These are phyloP conservation scores for Nomada fucata DNA, from an alignment of 2,888 invertebrate genomes.

Conservation along the genomic window DNA sequence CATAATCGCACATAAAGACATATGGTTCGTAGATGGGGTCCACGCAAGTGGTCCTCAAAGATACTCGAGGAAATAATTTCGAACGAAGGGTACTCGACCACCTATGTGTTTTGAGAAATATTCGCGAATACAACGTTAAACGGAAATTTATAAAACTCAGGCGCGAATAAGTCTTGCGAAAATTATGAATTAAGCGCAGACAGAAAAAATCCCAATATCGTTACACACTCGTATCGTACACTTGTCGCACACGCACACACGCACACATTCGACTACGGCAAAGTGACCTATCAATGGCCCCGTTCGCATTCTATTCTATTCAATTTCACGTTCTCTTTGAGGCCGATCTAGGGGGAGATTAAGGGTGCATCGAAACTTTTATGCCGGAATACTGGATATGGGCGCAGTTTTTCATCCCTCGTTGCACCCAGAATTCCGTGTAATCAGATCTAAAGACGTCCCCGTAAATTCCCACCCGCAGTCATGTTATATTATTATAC, in stretches of 20 bases:
- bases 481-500: constrained; percentile 64
- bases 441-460: constrained; percentile 66
- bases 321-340: not conserved
- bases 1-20: constrained; percentile 74
- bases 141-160: too few relatives aligned
- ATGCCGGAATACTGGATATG: constrained; percentile 55
- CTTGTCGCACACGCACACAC: too few relatives aligned
- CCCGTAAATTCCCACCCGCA: constrained; percentile 71
- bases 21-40: constrained; percentile 78
- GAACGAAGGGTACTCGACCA: not conserved
- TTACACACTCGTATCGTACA: not conserved
- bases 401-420: constrained; percentile 59
- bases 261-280: not conserved
- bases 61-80: constrained; percentile 64
- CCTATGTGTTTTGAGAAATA: not conserved
- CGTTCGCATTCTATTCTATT: not conserved
- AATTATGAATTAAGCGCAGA: too few relatives aligned
- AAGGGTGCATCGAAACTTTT: constrained; percentile 16
- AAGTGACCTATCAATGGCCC: not conserved
- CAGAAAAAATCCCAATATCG: too few relatives aligned
- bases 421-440: constrained; percentile 47
- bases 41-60: constrained; percentile 63
- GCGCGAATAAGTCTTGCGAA: too few relatives aligned
- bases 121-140: too few relatives aligned
- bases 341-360: constrained; percentile 40